phyloP scores from a whole-genome alignment of 1,140 invertebrate genomes.

The Aethina tumida region DNA sequence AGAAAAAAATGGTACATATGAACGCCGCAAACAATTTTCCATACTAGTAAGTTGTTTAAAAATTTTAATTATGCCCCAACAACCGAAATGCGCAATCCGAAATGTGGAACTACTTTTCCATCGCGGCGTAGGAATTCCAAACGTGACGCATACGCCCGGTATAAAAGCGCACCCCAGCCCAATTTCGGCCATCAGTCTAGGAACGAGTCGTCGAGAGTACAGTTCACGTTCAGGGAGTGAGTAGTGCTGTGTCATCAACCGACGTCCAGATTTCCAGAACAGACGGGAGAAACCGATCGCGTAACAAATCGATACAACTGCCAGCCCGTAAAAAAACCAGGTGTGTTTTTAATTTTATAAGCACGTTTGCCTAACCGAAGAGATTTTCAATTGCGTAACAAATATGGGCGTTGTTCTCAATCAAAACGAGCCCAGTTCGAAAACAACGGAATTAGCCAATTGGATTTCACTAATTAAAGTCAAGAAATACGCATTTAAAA shows the following conservation, averaged over 20 bases:
- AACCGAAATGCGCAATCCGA: too few relatives aligned
- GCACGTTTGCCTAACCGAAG: conserved; percentile 9
- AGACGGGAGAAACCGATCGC: not conserved
- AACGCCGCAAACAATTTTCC: too few relatives aligned
- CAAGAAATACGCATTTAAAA: conserved; percentile 36
- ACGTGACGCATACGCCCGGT: conserved; percentile 7
- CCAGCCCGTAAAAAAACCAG: conserved; percentile 15
- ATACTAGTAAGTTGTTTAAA: too few relatives aligned
- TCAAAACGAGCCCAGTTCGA: conserved; percentile 10
- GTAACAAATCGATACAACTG: conserved; percentile 5
- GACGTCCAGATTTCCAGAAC: conserved; percentile 4
- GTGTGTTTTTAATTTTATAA: conserved; percentile 21
- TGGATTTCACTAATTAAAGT: conserved; percentile 39
- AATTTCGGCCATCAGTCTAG: conserved; percentile 5
- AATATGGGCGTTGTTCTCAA: conserved; percentile 23
- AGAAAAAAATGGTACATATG: too few relatives aligned
- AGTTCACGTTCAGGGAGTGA: conserved; percentile 6
- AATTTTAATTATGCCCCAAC: not conserved
- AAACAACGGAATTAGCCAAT: conserved; percentile 30
- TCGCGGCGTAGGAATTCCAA: conserved; percentile 24
- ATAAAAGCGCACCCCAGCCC: conserved; percentile 21
- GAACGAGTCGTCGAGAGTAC: conserved; percentile 1
- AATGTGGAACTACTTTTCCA: conserved; percentile 22
- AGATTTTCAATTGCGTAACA: conserved; percentile 16
- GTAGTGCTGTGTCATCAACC: conserved; percentile 3